phyloP scores from a whole-genome alignment of 2,797 vertebrate species.

The Carapus acus region DNA sequence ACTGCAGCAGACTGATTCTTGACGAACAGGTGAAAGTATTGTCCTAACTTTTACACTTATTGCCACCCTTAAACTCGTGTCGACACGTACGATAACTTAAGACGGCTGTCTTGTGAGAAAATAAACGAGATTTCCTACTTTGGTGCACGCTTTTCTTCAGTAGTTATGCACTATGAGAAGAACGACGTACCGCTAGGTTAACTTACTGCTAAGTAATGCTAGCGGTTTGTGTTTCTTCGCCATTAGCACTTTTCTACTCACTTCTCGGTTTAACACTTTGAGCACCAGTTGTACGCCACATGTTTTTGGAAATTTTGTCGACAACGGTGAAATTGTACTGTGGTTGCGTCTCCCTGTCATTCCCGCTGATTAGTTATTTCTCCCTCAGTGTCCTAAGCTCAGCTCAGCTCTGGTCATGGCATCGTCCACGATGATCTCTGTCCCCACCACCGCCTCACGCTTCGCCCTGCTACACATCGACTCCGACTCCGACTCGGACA shows the following conservation, averaged over 20 bases:
- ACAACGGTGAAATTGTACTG: slow-evolving; percentile 12
- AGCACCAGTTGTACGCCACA: not conserved
- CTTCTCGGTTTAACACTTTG: not conserved
- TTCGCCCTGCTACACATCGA: slow-evolving; percentile 92
- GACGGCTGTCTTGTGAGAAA: not conserved
- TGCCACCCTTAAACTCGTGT: slow-evolving; percentile 1
- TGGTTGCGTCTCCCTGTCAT: slow-evolving; percentile 8
- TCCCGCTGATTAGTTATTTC: slow-evolving; percentile 3
- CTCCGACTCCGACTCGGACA: slow-evolving; percentile 83
- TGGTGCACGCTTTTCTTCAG: not conserved
- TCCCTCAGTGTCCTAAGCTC: not conserved
- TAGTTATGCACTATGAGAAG: slow-evolving; percentile 55
- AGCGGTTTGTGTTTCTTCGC: slow-evolving; percentile 10
- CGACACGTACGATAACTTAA: not conserved
- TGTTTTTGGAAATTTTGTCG: not conserved
- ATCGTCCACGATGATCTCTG: slow-evolving; percentile 79
- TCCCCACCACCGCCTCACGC: slow-evolving; percentile 87
- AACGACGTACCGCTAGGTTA: no score
- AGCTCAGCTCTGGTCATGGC: slow-evolving; percentile 71
- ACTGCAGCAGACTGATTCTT: slow-evolving; percentile 22
- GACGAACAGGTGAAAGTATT: slow-evolving; percentile 61
- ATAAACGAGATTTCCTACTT: slow-evolving; percentile 1
- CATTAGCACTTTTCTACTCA: not conserved
- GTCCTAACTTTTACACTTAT: slow-evolving; percentile 26
- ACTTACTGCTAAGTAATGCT: slow-evolving; percentile 45